Conservation (phyloP, 2,888 invertebrate genomes). For the Odontothrips loti region DNA sequence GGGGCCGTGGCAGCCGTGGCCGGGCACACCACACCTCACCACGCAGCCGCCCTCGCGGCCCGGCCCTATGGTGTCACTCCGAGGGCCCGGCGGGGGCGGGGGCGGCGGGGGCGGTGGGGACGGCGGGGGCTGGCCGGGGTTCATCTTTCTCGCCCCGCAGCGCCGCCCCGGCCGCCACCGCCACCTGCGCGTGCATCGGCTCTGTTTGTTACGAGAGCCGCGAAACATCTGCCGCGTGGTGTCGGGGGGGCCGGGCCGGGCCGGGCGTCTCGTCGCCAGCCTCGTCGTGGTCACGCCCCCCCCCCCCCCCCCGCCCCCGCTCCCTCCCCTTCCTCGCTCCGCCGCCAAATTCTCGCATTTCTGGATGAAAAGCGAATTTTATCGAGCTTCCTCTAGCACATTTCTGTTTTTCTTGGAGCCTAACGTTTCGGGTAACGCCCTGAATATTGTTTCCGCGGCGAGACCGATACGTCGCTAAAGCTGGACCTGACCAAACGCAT, state of each 20-base stretch:
- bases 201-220: conserved; percentile 12
- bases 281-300: neutral
- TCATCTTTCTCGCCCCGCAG: conserved; percentile 2
- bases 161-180: neutral
- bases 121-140: neutral
- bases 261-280: neutral
- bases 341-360: neutral
- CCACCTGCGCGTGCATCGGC: neutral
- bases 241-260: neutral
- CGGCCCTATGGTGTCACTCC: no score
- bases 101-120: neutral
- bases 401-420: no score
- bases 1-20: neutral
- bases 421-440: no score
- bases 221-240: neutral
- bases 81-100: neutral
- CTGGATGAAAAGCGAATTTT: no score
- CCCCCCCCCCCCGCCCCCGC: neutral
- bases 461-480: no score
- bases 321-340: neutral
- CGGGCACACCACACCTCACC: neutral
- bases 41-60: no score
- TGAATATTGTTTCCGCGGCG: no score
- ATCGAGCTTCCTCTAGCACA: no score
- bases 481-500: no score